Evolutionary conservation across 2,113 vertebrate species (phyloP).

Genomic region (Meles meles): DNA sequence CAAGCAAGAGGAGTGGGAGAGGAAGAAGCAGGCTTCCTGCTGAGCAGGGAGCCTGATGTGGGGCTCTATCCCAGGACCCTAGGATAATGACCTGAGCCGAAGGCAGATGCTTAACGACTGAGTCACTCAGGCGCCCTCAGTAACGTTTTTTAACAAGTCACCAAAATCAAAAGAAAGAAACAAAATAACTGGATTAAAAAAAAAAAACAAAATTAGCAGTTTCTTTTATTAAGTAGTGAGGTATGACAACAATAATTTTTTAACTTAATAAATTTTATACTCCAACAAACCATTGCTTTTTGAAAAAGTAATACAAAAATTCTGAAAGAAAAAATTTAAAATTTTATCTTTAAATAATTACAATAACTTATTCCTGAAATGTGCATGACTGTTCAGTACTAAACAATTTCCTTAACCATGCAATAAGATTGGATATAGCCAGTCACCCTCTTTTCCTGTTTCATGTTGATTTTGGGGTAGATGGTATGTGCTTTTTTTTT

Average conservation of each 20-base stretch:
- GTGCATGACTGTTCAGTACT: background rate
- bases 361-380: background rate
- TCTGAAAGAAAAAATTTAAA: background rate
- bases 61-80: no score
- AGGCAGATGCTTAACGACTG: no score
- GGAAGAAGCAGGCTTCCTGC: no score
- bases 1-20: no score
- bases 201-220: background rate
- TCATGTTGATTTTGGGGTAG: background rate
- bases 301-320: background rate
- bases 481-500: background rate
- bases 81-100: no score
- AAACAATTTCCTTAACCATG: background rate
- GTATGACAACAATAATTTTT: background rate
- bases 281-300: background rate
- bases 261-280: background rate
- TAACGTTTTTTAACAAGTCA: background rate
- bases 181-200: background rate
- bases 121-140: background rate
- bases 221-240: background rate
- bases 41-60: no score
- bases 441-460: background rate
- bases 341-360: background rate
- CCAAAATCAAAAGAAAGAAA: background rate
- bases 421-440: background rate